Base-by-base conservation (phyloP, 2,113 vertebrate species). In the Megaceryle maxima region DNA sequence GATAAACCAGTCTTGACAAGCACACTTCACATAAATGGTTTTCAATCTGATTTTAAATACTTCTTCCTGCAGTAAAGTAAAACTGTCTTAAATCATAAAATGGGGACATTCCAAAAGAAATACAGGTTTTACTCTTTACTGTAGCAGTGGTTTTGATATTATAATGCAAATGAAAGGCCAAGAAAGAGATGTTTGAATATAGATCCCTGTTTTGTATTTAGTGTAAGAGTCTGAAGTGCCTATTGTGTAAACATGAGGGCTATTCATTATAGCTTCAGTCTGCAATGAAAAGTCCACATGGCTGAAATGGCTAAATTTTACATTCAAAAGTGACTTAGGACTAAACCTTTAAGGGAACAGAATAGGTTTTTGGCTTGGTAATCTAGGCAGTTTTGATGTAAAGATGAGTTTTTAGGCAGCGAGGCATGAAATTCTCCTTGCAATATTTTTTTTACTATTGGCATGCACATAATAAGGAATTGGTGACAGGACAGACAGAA, bases 41-140 rank as follows among this genome's bases (percentile, higher is more conserved):
- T 95, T 90, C 75, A 81, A 24, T 62, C 48, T 79, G 26, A 3
- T 73, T 93, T 92, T 96, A 94, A 93, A 90, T 64, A 37, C 53
- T 53, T 79, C 24, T 21, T 87, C 56, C 80, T 24, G 5, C 10
- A 6, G 26, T 78, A 72, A 78, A 78, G 53, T 44, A 88, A 92
- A 95, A 50, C 35, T 75, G 16, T 13, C 76, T 68, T 76, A 39
- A 88, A 81, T 83, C 56, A 70, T 7, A 80, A 63, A 96, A 83
- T 20, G 13, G 20, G 35, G 10, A 21, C 57, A 84, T 79, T 83
- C 21, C 25, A 74, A 80, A 53, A 92, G 82, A 93, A 90, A 92
- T 90, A 83, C 0, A 75, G 24, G 15, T 33, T 90, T 74, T 77
- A 26, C 10, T 90, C 20, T 48, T 64, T 77, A 29, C 33, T 93